These are phyloP conservation scores for Palythoa heliodiscus DNA, from an alignment of 92 coral and sea anemone species.

Conservation along the genomic window DNA sequence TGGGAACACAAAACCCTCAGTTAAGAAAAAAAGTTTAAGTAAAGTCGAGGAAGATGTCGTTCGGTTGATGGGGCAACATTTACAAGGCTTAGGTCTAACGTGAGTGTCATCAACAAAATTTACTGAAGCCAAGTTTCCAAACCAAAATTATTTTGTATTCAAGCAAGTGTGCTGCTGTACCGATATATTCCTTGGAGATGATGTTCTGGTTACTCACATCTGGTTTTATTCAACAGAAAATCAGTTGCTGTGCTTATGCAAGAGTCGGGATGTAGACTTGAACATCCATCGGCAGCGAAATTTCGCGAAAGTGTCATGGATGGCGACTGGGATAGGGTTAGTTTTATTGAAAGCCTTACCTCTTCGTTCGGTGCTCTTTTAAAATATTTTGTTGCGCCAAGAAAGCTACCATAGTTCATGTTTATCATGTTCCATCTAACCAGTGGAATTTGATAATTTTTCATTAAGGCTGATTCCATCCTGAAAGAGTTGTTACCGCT, in stretches of 20 bases:
- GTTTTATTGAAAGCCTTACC: slow-evolving; percentile 54
- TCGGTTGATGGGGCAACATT: slow-evolving; percentile 96
- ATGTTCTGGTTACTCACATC: slow-evolving; percentile 26
- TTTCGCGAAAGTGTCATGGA: slow-evolving; percentile 96
- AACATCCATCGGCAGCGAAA: slow-evolving; percentile 98
- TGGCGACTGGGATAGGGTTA: slow-evolving; percentile 99
- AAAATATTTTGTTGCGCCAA: not conserved
- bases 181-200: slow-evolving; percentile 22
- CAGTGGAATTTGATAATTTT: slow-evolving; percentile 52
- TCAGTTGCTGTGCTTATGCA: slow-evolving; percentile 94
- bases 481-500: slow-evolving; percentile 90
- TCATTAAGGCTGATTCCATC: slow-evolving; percentile 89
- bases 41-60: slow-evolving; percentile 96
- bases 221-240: slow-evolving; percentile 72
- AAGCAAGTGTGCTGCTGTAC: not conserved
- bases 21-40: slow-evolving; percentile 79
- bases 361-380: slow-evolving; percentile 43
- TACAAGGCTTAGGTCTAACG: slow-evolving; percentile 98
- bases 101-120: slow-evolving; percentile 61
- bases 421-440: slow-evolving; percentile 33
- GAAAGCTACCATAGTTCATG: slow-evolving; percentile 5
- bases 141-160: slow-evolving; percentile 39
- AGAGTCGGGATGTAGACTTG: slow-evolving; percentile 99
- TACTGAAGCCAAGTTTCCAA: slow-evolving; percentile 44
- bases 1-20: slow-evolving; percentile 83